These are phyloP conservation scores for Mesoclemmys tuberculata DNA, from an alignment of 2,113 vertebrate genomes.

Conservation along the genomic window DNA sequence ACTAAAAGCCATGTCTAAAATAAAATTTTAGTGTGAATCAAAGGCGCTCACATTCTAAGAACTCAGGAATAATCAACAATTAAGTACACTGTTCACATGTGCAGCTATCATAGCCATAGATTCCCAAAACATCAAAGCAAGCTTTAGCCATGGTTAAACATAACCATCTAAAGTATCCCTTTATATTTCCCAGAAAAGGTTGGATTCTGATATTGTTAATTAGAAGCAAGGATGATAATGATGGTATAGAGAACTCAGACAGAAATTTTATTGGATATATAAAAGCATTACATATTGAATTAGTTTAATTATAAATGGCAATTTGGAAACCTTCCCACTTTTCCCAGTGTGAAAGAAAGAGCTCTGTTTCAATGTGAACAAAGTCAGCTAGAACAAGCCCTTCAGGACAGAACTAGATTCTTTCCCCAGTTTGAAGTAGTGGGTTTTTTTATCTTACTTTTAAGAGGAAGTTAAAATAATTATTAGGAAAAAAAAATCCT, in stretches of 20 bases:
- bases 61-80: not conserved
- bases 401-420: not conserved
- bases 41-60: not conserved
- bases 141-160: slow-evolving; percentile 12
- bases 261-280: not conserved
- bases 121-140: not conserved
- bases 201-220: not conserved
- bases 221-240: not conserved
- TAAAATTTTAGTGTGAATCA: not conserved
- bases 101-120: not conserved
- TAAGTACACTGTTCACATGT: not conserved
- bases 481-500: not conserved
- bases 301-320: not conserved
- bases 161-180: not conserved
- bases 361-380: not conserved
- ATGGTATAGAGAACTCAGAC: not conserved
- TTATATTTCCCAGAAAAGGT: slow-evolving; percentile 31
- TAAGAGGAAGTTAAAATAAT: not conserved
- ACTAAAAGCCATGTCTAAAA: not conserved
- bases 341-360: not conserved
- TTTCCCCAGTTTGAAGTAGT: not conserved
- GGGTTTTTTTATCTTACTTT: not conserved
- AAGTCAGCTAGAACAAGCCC: not conserved
- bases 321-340: not conserved
- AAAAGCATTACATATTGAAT: not conserved